Base-by-base conservation (phyloP, 2,113 vertebrate genomes). In the Delphinus delphis region DNA sequence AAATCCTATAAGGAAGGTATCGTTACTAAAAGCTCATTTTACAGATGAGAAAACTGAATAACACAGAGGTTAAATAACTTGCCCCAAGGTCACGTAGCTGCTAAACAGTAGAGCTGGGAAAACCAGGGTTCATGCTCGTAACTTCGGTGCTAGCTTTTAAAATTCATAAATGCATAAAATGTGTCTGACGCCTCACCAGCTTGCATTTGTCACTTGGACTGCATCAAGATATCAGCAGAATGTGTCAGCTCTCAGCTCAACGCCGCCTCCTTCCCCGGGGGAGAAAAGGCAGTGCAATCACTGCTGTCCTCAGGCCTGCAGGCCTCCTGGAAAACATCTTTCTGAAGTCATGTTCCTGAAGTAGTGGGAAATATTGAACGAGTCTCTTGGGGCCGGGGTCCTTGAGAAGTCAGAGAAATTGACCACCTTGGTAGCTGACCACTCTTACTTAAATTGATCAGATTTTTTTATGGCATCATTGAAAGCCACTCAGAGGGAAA, bases 331-430 rank as follows among this genome's bases (percentile, higher is more conserved):
- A 60, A 87, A 55, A 90, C 55, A 28, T 60, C 67, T 53, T 65
- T 82, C 84, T 36, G 47, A 92, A 88, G 67, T 81, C 88, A 58
- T 3, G 0, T n/a, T 25, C 41, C 53, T 25, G 25, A 89, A 84
- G 65, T 33, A 9, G 33, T 62, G 4, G 79, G 44, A 85, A 67
- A 58, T 26, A 68, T 17, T 5, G 6, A 90, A 20, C 53, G 53
- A 6, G 5, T 71, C 63, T 96, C 28, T 85, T 3, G 2, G 68
- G 41, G 23, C 60, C 5, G 0, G 15, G 33, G 28, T 47, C 67
- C 94, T 81, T 95, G 93, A 97, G 71, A 97, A 97, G 67, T 71
- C 80, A 92, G 74, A 93, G 60, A 63, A 95, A 77, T 58, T 68
- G 87, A 74, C 84, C 36, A 31, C 86, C 76, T 88, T 4, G 0